Percentiles rank a stretch among this genome's conserved stretches.
phyloP scores from a whole-genome alignment of 2,797 vertebrate species.

The Apogon talboti region DNA sequence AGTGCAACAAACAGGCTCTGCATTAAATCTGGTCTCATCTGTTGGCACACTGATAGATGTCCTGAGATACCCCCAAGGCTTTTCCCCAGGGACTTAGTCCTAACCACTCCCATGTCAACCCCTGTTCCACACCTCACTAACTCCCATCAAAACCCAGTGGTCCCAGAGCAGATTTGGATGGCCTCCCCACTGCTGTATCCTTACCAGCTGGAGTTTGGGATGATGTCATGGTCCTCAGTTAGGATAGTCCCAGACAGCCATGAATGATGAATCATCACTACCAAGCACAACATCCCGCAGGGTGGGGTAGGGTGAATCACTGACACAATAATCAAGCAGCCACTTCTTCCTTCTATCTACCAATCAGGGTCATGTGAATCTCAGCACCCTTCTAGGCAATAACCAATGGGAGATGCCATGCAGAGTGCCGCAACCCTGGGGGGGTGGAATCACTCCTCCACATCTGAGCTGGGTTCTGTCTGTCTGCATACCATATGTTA shows the following conservation, averaged over 20 bases:
- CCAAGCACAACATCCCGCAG: slow-evolving; percentile 61
- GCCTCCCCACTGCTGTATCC: slow-evolving; percentile 58
- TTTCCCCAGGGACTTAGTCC: slow-evolving; percentile 38
- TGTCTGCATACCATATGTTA: slow-evolving; percentile 73
- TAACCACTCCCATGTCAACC: slow-evolving; percentile 49
- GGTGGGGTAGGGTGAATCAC: slow-evolving; percentile 68
- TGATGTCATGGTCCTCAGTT: slow-evolving; percentile 78
- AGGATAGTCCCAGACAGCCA: slow-evolving; percentile 73
- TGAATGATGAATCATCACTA: slow-evolving; percentile 73
- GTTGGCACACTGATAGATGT: slow-evolving; percentile 53
- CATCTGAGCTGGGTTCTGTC: slow-evolving; percentile 56
- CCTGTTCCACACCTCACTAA: slow-evolving; percentile 50
- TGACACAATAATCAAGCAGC: slow-evolving; percentile 66
- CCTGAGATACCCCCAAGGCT: slow-evolving; percentile 52
- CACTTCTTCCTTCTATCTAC: slow-evolving; percentile 51
- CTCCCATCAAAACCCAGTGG: slow-evolving; percentile 42
- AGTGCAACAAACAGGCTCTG: slow-evolving; percentile 44
- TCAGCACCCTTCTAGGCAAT: slow-evolving; percentile 35
- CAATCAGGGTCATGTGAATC: slow-evolving; percentile 69
- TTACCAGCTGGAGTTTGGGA: slow-evolving; percentile 72
- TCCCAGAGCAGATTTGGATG: slow-evolving; percentile 52
- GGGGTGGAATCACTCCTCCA: slow-evolving; percentile 63
- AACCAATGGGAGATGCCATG: slow-evolving; percentile 53
- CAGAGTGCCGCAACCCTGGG: slow-evolving; percentile 20
- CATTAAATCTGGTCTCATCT: slow-evolving; percentile 57